Evolutionary conservation across 2,113 vertebrate species (phyloP), one percentile per base, ranked within the genome.

Genomic region (Daboia siamensis): DNA sequence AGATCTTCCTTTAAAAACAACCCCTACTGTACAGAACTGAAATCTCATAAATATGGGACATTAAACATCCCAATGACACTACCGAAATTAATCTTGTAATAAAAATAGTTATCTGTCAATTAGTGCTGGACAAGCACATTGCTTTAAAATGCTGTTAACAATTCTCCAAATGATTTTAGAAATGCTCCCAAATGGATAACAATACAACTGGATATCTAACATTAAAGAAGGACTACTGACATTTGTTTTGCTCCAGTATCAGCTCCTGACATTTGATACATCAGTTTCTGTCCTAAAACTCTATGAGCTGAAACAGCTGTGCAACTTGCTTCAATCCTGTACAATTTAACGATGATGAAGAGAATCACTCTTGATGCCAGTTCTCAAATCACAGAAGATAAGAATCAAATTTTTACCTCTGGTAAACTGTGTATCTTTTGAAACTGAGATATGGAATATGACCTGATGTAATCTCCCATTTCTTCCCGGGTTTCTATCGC

Each of bases 401-500:
- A 5, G 51, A 10, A n/a, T 91, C 44, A 6, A 5, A 64, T 21
- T 92, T 97, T 97, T 94, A 99, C 99, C 98, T 99, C 98, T 1
- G 99, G 99, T 26, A 99, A 97, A 12, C 97, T 97, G 93, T 99
- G 98, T 29, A 96, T 98, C 97, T 99, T 99, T 93, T 99, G 98
- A 97, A 99, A 99, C 96, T 99, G 99, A 80, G 98, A 99, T 90
- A 99, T 95, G 29, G 99, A 99, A 94, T 98, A 99, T 3, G 98
- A 98, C 44, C 99, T 98, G 92, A 99, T 97, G 29, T 99, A 99
- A 94, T 99, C 99, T 1, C 99, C 99, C 98, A 99, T 99, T 96
- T 99, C 99, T 95, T 99, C 99, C 90, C 98, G 98, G 9, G 99
- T 99, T 97, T 99, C 99, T 94, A 99, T 99, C 93, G 99, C 99